Evolutionary conservation across 1,140 invertebrate species (phyloP).

Genomic region (Scaptomyza graminum): DNA sequence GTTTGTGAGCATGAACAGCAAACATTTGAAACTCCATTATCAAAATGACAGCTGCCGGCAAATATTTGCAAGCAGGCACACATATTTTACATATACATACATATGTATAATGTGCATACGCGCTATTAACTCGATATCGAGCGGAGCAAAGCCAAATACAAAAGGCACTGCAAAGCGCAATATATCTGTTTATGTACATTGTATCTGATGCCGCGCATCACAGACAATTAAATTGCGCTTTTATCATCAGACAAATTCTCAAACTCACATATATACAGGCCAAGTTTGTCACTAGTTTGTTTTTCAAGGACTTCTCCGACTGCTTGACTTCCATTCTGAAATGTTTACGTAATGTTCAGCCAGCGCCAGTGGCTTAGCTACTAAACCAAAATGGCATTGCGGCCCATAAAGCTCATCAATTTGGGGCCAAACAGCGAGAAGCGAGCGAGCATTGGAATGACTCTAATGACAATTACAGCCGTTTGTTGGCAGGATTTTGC

Average conservation of each 20-base stretch:
- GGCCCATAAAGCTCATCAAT: slow-evolving; percentile 48
- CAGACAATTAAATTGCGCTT: slow-evolving; percentile 60
- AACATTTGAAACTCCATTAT: slow-evolving; percentile 67
- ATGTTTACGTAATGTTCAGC: slow-evolving; percentile 45
- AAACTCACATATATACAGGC: neutral
- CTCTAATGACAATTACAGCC: slow-evolving; percentile 42
- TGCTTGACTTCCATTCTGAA: slow-evolving; percentile 32
- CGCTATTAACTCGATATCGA: slow-evolving; percentile 32
- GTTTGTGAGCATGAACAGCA: slow-evolving; percentile 56
- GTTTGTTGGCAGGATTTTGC: slow-evolving; percentile 41
- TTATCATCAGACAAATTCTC: slow-evolving; percentile 31
- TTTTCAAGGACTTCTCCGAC: slow-evolving; percentile 36
- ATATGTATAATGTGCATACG: slow-evolving; percentile 1
- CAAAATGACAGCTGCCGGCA: slow-evolving; percentile 62
- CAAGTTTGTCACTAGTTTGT: slow-evolving; percentile 1
- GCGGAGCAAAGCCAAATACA: slow-evolving; percentile 12
- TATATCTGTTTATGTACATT: slow-evolving; percentile 30
- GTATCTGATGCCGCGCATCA: slow-evolving; percentile 29
- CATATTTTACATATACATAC: slow-evolving; percentile 27
- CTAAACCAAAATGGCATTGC: slow-evolving; percentile 40
- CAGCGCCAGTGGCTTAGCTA: slow-evolving; percentile 37
- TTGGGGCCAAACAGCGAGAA: slow-evolving; percentile 10
- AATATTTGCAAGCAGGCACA: slow-evolving; percentile 53
- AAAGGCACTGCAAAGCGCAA: slow-evolving; percentile 9
- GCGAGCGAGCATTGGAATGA: slow-evolving; percentile 19